phyloP scores from a whole-genome alignment of 2,888 invertebrate genomes.

The Sepiola atlantica region DNA sequence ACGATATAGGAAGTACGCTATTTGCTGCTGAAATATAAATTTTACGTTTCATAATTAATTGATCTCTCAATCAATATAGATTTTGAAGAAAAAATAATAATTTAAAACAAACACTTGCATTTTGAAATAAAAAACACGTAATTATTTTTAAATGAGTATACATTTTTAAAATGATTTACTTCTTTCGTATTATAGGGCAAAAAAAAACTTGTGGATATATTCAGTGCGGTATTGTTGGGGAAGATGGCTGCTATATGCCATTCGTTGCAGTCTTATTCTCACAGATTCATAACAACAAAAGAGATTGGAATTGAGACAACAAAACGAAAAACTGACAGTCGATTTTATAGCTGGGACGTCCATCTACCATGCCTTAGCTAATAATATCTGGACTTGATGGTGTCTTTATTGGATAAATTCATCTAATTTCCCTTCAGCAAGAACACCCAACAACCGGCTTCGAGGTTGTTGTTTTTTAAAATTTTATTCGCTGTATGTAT shows the following conservation, averaged over 20 bases:
- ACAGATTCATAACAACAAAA: background rate
- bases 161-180: background rate
- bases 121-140: background rate
- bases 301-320: background rate
- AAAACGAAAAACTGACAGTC: constrained; percentile 8
- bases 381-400: background rate
- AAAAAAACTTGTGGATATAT: background rate
- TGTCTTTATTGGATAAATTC: background rate
- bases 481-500: background rate
- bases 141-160: background rate
- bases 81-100: background rate
- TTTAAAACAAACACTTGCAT: background rate
- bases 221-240: background rate
- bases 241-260: constrained; percentile 24
- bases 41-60: constrained; percentile 4
- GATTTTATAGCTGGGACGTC: background rate
- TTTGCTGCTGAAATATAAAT: background rate
- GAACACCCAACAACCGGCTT: background rate
- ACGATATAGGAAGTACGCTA: too few relatives aligned
- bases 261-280: background rate
- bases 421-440: background rate
- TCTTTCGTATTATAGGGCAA: background rate
- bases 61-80: background rate
- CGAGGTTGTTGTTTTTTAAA: background rate
- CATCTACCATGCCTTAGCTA: constrained; percentile 18